These are phyloP conservation scores for Priocnemis perturbator DNA, from an alignment of 2,888 invertebrate species.

Conservation along the genomic window DNA sequence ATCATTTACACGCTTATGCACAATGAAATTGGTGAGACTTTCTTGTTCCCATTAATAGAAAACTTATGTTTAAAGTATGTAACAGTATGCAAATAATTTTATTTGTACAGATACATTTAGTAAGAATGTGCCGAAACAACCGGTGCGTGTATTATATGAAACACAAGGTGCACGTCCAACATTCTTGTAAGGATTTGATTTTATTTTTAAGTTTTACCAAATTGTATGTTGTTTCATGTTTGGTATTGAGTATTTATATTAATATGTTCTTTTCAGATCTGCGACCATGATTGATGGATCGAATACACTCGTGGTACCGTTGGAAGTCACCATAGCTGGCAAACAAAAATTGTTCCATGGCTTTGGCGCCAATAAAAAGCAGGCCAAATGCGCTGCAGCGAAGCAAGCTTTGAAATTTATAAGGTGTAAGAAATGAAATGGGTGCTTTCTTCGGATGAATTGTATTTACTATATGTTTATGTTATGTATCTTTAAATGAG, in stretches of 20 bases:
- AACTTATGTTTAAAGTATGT: background rate
- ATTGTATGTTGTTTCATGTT: background rate
- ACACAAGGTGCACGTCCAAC: constrained; percentile 84
- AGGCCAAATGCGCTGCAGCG: constrained; percentile 87
- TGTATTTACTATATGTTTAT: background rate
- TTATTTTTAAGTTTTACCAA: constrained; percentile 9
- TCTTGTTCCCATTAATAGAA: too few relatives aligned
- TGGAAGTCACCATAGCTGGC: constrained; percentile 80
- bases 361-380: constrained; percentile 82
- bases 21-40: constrained; percentile 82
- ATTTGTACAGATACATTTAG: constrained; percentile 83
- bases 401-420: constrained; percentile 81
- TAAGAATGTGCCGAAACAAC: constrained; percentile 89
- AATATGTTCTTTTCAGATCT: constrained; percentile 52
- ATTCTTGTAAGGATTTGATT: constrained; percentile 81
- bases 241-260: background rate
- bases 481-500: background rate
- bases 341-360: constrained; percentile 80
- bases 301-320: constrained; percentile 78
- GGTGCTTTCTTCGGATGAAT: background rate
- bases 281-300: constrained; percentile 52
- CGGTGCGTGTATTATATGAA: constrained; percentile 91
- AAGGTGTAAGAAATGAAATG: constrained; percentile 43
- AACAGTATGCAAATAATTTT: background rate
- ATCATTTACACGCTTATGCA: constrained; percentile 90